These are phyloP conservation scores for Pachyseris speciosa DNA, from an alignment of 64 coral and sea anemone genomes.

Conservation along the genomic window DNA sequence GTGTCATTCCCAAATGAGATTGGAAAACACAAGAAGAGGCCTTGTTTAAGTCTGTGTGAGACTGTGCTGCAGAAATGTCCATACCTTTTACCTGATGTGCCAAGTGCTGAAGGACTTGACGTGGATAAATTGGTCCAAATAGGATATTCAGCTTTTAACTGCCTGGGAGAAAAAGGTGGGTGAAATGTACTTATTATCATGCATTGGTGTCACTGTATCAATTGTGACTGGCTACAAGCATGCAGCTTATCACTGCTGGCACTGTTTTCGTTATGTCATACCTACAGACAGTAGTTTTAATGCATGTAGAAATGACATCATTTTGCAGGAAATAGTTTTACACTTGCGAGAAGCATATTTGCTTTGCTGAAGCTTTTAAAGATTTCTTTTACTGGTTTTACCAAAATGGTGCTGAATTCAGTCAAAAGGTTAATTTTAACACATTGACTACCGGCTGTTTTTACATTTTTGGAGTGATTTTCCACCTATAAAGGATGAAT, in stretches of 20 bases:
- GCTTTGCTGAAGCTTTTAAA: too few relatives aligned
- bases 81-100: slow-evolving; percentile 6
- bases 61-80: slow-evolving; percentile 15
- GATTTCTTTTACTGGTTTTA: too few relatives aligned
- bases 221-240: not conserved
- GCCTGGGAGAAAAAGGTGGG: not conserved
- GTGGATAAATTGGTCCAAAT: slow-evolving; percentile 12
- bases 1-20: not conserved
- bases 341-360: too few relatives aligned
- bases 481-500: too few relatives aligned
- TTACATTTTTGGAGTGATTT: too few relatives aligned
- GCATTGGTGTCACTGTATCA: not conserved
- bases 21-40: not conserved
- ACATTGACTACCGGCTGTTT: too few relatives aligned
- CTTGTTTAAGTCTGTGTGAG: not conserved
- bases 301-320: too few relatives aligned
- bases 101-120: not conserved
- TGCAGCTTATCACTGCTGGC: not conserved
- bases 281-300: too few relatives aligned
- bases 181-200: not conserved
- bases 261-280: too few relatives aligned
- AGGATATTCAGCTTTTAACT: slow-evolving; percentile 38
- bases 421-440: too few relatives aligned
- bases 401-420: too few relatives aligned
- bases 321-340: too few relatives aligned